Evolutionary conservation across 2,888 invertebrate species (phyloP).

Genomic region (Nephrotoma guestfalica): DNA sequence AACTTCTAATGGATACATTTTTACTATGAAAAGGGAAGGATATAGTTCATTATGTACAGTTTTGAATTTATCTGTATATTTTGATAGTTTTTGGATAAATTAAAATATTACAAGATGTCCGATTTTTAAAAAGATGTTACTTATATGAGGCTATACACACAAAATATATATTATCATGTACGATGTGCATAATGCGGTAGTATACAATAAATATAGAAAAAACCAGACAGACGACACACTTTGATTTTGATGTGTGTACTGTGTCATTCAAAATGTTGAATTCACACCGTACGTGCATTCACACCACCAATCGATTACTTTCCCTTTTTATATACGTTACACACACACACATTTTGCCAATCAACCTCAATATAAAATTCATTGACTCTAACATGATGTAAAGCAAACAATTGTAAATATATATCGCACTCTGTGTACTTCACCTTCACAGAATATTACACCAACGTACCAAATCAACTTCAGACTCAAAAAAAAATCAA

Average conservation of each 20-base stretch:
- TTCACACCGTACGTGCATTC: no score
- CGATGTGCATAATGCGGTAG: no score
- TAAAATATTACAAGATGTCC: neutral
- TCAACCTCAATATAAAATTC: neutral
- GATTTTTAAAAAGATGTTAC: neutral
- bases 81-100: neutral
- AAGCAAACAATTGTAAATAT: neutral
- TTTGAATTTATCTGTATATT: neutral
- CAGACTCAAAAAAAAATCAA: neutral
- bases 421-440: neutral
- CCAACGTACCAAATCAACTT: neutral
- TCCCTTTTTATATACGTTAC: neutral
- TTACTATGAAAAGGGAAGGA: neutral
- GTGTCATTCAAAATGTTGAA: no score
- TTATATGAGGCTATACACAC: neutral
- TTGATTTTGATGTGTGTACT: no score
- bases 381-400: neutral
- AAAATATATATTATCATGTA: no score
- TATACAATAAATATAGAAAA: no score
- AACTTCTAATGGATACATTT: neutral
- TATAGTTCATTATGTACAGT: neutral
- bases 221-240: no score
- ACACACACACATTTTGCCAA: neutral
- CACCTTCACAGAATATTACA: neutral
- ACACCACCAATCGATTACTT: neutral